Evolutionary conservation across 2,113 vertebrate species (phyloP), one percentile per base, ranked within the genome.

Genomic region (Machaerirhynchus nigripectus): DNA sequence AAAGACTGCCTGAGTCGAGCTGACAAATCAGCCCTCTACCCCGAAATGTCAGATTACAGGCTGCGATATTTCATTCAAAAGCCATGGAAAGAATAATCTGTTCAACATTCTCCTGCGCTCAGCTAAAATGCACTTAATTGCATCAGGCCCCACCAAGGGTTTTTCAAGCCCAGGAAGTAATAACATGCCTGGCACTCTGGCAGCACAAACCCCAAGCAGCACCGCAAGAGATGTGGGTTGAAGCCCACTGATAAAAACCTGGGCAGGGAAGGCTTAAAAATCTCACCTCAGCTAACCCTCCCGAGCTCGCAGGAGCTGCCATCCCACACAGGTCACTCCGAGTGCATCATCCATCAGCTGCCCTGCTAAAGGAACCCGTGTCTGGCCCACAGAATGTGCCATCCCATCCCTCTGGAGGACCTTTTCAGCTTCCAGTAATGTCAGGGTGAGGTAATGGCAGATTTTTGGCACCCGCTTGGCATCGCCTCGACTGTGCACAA

Each of bases 31-130:
- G 93, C 68, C 83, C 78, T 93, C 60, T 71, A 84, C 76, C 83
- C 89, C 28, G 95, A 95, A 87, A 86, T 77, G 91, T 85, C 90
- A 87, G 94, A 87, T 87, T 83, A 71, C 81, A 94, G 64, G 73
- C 89, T 87, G 88, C 6, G 16, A 73, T 49, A 47, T 31, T 59
- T 60, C 79, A 69, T 47, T 56, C 67, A 85, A 90, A 82, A 60
- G 75, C 59, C 69, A 74, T 1, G 60, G 86, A 68, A 84, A 78
- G 47, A 82, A 76, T 22, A 83, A 93, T 81, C 84, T 57, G 68
- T 35, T 77, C 90, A 52, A 60, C 79, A 6, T 93, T 88, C 85
- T 84, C 90, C 39, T 19, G 60, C 1, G 0, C 87, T 89, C 93
- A 91, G 93, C 94, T 84, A 68, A 90, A 96, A 79, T 17, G 60